phyloP scores from a whole-genome alignment of 1,140 invertebrate genomes.

The Heterodera carotae region DNA sequence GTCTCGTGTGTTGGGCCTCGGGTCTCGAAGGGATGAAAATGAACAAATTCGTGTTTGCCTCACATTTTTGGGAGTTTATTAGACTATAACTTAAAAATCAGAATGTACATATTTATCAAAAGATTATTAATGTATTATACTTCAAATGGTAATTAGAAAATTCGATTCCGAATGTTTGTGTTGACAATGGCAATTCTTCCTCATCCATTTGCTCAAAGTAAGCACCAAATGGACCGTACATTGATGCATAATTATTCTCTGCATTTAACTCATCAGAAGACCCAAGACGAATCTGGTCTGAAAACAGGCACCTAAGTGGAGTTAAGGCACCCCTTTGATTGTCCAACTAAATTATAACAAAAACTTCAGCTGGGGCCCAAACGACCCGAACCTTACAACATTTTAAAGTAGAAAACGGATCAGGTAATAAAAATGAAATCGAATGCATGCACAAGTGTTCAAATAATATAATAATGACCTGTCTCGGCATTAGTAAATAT shows the following conservation, averaged over 20 bases:
- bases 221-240: background rate
- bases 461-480: background rate
- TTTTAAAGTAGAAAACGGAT: background rate
- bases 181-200: conserved; percentile 9
- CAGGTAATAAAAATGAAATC: background rate
- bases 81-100: background rate
- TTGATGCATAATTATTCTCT: background rate
- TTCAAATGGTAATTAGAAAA: background rate
- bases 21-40: conserved; percentile 22
- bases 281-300: background rate
- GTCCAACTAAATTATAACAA: no score
- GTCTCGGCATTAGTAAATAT: background rate
- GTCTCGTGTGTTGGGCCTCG: conserved; percentile 1
- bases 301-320: background rate
- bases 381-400: no score
- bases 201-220: conserved; percentile 11
- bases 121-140: background rate
- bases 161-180: background rate
- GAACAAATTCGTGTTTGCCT: conserved; percentile 8
- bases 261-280: background rate
- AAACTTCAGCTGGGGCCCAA: no score
- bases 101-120: background rate
- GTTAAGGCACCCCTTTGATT: no score
- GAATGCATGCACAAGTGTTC: no score
- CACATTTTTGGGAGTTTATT: conserved; percentile 10